Conservation (phyloP, 1,140 invertebrate species). For the Drosophila kurseongensis region DNA sequence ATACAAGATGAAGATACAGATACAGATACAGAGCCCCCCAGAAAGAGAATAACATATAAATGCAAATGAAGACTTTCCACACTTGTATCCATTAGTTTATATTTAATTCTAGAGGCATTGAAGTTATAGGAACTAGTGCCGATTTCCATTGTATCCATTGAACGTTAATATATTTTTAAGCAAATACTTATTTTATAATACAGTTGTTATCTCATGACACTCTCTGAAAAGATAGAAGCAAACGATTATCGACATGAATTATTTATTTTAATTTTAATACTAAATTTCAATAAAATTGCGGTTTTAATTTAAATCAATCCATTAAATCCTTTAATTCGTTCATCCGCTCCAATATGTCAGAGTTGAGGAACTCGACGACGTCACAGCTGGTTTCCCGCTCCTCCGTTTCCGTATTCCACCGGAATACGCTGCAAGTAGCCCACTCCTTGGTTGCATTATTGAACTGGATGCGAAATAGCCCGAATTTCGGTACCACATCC, state of each 20-base stretch:
- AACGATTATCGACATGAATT: not conserved
- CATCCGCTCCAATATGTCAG: constrained; percentile 43
- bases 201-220: not conserved
- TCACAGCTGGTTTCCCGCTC: constrained; percentile 14
- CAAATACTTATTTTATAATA: not conserved
- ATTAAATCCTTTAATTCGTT: constrained; percentile 15
- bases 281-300: not conserved
- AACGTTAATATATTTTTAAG: too few relatives aligned
- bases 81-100: too few relatives aligned
- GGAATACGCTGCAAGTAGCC: constrained; percentile 27
- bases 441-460: constrained; percentile 39
- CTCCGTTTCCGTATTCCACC: not conserved
- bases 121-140: too few relatives aligned
- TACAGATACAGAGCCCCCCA: too few relatives aligned
- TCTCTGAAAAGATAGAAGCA: not conserved
- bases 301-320: not conserved
- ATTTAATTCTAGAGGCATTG: too few relatives aligned
- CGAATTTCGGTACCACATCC: constrained; percentile 21
- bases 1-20: too few relatives aligned
- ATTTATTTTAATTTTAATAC: not conserved
- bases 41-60: too few relatives aligned
- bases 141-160: too few relatives aligned
- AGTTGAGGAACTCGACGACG: constrained; percentile 11
- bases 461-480: constrained; percentile 22
- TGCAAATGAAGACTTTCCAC: too few relatives aligned